phyloP scores from a whole-genome alignment of 2,113 vertebrate species.

The Atlantisia rogersi region DNA sequence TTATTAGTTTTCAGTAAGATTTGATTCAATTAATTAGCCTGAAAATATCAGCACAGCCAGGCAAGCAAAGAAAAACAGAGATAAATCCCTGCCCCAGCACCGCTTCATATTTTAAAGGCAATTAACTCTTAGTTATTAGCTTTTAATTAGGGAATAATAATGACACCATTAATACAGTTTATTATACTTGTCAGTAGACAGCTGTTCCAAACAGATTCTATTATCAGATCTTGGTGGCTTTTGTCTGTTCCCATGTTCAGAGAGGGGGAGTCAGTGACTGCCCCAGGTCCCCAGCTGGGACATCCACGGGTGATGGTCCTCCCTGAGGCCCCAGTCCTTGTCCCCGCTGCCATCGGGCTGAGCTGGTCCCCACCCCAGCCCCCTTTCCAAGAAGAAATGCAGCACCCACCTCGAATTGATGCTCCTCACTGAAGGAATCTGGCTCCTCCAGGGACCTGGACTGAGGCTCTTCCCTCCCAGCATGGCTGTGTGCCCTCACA shows the following conservation, averaged over 20 bases:
- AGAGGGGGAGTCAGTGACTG: background rate
- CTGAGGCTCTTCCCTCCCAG: too few relatives aligned
- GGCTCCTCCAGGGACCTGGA: too few relatives aligned
- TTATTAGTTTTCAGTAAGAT: conserved; percentile 68
- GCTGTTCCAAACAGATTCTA: conserved; percentile 72
- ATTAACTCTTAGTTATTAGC: conserved; percentile 83
- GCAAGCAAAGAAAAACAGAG: conserved; percentile 72
- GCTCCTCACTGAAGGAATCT: too few relatives aligned
- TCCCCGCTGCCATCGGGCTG: fast-evolving
- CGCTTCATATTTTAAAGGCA: conserved; percentile 80
- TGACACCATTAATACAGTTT: conserved; percentile 78
- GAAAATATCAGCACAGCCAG: conserved; percentile 73
- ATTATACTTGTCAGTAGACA: conserved; percentile 78
- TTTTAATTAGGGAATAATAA: conserved; percentile 84
- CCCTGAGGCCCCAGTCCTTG: background rate
- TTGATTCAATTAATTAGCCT: conserved; percentile 77
- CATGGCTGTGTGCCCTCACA: too few relatives aligned
- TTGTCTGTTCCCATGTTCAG: background rate
- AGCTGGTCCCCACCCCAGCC: background rate
- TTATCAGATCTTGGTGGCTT: conserved; percentile 45
- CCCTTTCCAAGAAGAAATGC: background rate
- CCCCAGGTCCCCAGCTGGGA: background rate
- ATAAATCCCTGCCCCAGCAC: conserved; percentile 73
- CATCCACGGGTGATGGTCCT: background rate
- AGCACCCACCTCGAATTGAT: background rate